Percentiles rank a stretch among this genome's conserved stretches.
phyloP scores from a whole-genome alignment of 1,140 invertebrate species.

The Limonius californicus region DNA sequence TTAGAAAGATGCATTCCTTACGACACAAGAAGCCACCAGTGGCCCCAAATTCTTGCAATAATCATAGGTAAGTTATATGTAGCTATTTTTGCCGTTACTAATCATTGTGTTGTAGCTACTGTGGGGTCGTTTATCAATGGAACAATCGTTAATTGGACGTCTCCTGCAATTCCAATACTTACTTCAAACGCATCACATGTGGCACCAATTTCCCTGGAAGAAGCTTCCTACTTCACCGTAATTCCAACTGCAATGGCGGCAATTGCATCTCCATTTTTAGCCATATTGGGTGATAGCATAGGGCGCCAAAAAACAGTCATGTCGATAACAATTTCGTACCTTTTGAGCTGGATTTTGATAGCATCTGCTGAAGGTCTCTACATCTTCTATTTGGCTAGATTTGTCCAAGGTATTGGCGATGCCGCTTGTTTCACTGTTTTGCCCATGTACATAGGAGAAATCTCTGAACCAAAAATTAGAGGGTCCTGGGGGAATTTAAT shows the following conservation, averaged over 20 bases:
- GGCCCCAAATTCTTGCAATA: background rate
- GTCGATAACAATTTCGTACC: conserved; percentile 9
- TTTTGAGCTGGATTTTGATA: conserved; percentile 1
- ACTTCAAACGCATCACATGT: background rate
- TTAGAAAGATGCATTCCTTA: conserved; percentile 10
- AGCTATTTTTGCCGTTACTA: background rate
- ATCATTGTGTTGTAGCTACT: background rate
- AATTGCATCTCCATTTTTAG: background rate
- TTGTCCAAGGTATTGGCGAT: conserved; percentile 35
- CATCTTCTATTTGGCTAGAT: conserved; percentile 22
- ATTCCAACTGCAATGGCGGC: conserved; percentile 11
- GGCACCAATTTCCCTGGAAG: conserved; percentile 7
- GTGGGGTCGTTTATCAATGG: conserved; percentile 42
- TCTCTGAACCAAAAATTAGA: conserved; percentile 63
- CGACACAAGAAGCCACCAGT: conserved; percentile 16
- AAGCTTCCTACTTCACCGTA: conserved; percentile 16
- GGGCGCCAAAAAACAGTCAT: conserved; percentile 19
- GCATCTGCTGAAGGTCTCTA: background rate
- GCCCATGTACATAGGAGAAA: conserved; percentile 65
- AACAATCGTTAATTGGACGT: background rate
- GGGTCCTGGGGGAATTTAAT: conserved; percentile 49
- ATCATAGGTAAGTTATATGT: background rate
- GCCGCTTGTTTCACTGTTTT: conserved; percentile 38
- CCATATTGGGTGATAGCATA: background rate
- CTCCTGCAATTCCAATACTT: conserved; percentile 18